Percentiles rank a stretch among this genome's conserved stretches.
These are phyloP conservation scores for Steinernema carpocapsae DNA, from an alignment of 2,888 invertebrate genomes.

Conservation along the genomic window DNA sequence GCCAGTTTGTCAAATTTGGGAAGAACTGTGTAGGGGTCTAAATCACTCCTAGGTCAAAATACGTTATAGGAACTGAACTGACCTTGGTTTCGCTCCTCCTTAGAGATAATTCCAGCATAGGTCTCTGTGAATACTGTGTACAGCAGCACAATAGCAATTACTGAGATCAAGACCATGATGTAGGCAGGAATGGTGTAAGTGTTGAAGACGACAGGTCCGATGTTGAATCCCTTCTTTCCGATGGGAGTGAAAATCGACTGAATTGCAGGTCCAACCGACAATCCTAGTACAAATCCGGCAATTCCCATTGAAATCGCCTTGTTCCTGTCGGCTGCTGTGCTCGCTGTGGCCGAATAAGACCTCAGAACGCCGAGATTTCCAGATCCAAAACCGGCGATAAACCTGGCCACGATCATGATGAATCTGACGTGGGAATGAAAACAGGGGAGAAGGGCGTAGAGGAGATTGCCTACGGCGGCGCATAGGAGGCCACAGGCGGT, in stretches of 20 bases:
- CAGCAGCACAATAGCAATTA: constrained; percentile 45
- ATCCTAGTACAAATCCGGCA: constrained; percentile 50
- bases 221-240: constrained; percentile 44
- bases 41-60: background rate
- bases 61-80: constrained; percentile 24
- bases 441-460: constrained; percentile 46
- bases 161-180: constrained; percentile 48
- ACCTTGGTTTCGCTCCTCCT: constrained; percentile 38
- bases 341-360: constrained; percentile 50
- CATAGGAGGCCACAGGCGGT: constrained; percentile 45
- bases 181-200: constrained; percentile 53
- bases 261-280: constrained; percentile 50
- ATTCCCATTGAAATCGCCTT: constrained; percentile 51
- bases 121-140: constrained; percentile 49
- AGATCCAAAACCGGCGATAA: constrained; percentile 46
- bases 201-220: constrained; percentile 46
- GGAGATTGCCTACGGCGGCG: constrained; percentile 47
- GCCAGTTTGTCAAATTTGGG: constrained; percentile 52
- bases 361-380: constrained; percentile 50
- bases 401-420: constrained; percentile 44
- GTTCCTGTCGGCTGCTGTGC: constrained; percentile 50
- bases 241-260: constrained; percentile 50
- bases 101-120: constrained; percentile 51
- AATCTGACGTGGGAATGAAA: constrained; percentile 42
- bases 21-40: constrained; percentile 41